Evolutionary conservation across 37 sponge, comb jelly and placozoan species (phyloP).

Genomic region (Hormiphora californensis): DNA sequence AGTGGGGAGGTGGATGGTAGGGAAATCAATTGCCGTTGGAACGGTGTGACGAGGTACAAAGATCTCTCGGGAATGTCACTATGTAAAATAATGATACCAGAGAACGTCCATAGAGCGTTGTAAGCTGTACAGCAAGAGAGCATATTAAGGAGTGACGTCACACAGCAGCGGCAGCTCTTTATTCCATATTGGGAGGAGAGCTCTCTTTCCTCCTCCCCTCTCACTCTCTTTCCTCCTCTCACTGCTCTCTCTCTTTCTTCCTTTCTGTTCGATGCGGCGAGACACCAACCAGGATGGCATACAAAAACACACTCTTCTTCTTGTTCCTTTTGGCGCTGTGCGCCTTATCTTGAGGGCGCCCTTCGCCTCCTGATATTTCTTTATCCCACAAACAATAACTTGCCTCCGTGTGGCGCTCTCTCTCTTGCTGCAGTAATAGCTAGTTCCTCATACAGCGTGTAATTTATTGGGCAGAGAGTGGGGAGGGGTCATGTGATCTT

Average conservation of each 20-base stretch:
- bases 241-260: slow-evolving; percentile 12
- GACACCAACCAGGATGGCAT: background rate
- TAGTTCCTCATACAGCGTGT: background rate
- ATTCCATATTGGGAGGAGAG: slow-evolving; percentile 48
- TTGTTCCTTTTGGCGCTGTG: too few relatives aligned
- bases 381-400: too few relatives aligned
- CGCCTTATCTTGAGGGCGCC: too few relatives aligned
- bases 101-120: slow-evolving; percentile 43
- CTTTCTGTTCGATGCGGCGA: slow-evolving; percentile 11
- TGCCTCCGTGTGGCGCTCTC: background rate
- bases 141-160: slow-evolving; percentile 55
- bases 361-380: too few relatives aligned
- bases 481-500: too few relatives aligned
- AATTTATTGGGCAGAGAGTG: slow-evolving; percentile 51
- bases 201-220: too few relatives aligned
- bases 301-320: slow-evolving; percentile 8
- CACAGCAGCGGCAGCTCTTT: too few relatives aligned
- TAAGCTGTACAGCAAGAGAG: slow-evolving; percentile 55
- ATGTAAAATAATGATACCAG: slow-evolving; percentile 55
- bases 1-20: too few relatives aligned
- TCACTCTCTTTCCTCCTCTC: too few relatives aligned
- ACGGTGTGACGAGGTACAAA: slow-evolving; percentile 36
- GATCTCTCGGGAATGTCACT: slow-evolving; percentile 41
- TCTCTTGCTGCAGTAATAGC: background rate
- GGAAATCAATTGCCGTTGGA: too few relatives aligned